Percentiles rank a stretch among this genome's conserved stretches.
Evolutionary conservation across 2,113 vertebrate species (phyloP).

Genomic region (Tympanuchus pallidicinctus): DNA sequence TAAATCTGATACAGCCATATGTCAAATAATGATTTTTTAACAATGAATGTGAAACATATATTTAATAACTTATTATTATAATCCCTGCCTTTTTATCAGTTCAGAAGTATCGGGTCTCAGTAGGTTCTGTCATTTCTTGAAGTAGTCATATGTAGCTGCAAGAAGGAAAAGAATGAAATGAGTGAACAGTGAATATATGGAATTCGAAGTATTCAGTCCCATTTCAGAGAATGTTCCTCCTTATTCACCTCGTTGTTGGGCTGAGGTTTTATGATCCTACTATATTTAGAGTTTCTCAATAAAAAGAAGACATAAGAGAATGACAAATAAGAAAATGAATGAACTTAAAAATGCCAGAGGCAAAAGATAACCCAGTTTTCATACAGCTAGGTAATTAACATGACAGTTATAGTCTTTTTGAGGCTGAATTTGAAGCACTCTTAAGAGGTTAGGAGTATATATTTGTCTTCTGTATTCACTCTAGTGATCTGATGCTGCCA

Average conservation of each 20-base stretch:
- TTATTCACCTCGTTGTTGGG: neutral
- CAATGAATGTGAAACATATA: neutral
- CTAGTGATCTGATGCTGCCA: neutral
- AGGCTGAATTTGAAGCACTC: neutral
- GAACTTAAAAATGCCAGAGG: neutral
- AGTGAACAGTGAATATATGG: neutral
- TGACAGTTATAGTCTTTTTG: neutral
- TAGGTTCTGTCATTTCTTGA: neutral
- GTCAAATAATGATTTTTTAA: neutral
- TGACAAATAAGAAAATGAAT: conserved; percentile 2
- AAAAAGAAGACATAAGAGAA: neutral
- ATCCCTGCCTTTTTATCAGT: neutral
- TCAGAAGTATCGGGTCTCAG: neutral
- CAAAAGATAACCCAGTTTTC: conserved; percentile 23
- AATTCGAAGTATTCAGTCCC: neutral
- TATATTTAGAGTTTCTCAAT: neutral
- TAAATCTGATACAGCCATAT: neutral
- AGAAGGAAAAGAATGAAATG: neutral
- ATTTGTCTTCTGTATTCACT: neutral
- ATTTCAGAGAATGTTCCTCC: neutral
- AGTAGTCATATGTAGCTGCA: neutral
- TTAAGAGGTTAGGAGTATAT: conserved; percentile 13
- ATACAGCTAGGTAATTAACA: neutral
- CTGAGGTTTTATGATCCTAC: neutral
- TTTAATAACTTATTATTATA: conserved; percentile 7